Percentiles rank a stretch among this genome's conserved stretches.
phyloP scores from a whole-genome alignment of 2,113 vertebrate genomes.

The Panthera uncia region DNA sequence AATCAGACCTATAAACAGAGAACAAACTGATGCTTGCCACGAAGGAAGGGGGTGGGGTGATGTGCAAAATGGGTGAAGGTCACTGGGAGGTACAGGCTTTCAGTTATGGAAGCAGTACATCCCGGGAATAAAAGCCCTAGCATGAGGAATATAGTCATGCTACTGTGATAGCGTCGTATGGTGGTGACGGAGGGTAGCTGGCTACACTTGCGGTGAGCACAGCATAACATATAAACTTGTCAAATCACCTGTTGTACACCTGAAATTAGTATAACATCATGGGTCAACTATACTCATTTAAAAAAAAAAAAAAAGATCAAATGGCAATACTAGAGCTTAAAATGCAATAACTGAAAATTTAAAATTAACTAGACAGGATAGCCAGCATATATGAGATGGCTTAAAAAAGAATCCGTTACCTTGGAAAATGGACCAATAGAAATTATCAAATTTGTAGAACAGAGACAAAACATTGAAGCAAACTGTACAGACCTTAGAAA shows the following conservation, averaged over 20 bases:
- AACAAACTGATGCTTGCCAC: neutral
- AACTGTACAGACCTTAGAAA: neutral
- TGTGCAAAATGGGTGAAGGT: neutral
- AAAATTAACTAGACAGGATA: neutral
- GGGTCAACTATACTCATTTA: neutral
- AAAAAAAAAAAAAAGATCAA: neutral
- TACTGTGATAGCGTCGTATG: neutral
- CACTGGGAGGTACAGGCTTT: neutral
- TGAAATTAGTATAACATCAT: neutral
- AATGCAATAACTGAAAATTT: neutral
- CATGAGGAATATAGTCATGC: neutral
- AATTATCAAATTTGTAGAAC: neutral
- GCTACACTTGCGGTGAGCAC: neutral
- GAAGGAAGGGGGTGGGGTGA: neutral
- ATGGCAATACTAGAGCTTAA: neutral
- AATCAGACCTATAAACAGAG: neutral
- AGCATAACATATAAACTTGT: neutral
- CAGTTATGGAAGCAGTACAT: neutral
- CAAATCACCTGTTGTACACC: neutral
- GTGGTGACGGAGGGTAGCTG: neutral
- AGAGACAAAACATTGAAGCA: neutral
- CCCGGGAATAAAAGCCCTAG: neutral
- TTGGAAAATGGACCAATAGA: neutral
- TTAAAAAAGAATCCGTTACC: neutral
- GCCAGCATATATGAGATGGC: neutral